A percentile compares a stretch with the other conserved stretches of the same genome.
phyloP scores from a whole-genome alignment of 1,140 invertebrate genomes.

The Atta colombica region DNA sequence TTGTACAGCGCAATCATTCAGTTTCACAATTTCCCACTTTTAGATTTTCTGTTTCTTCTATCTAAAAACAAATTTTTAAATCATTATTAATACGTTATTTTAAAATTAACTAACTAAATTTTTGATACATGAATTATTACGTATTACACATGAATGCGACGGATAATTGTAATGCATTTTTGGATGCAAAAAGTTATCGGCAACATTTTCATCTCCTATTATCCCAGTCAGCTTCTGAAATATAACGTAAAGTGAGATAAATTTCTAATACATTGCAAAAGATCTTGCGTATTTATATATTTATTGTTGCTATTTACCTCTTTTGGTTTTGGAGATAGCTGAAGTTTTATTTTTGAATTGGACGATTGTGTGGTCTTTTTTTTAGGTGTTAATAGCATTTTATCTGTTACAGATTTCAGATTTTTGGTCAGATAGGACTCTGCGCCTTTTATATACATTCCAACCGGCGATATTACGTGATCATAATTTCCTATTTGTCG shows the following conservation, averaged over 20 bases:
- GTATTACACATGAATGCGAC: constrained; percentile 33
- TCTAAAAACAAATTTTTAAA: constrained; percentile 31
- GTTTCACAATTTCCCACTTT: constrained; percentile 33
- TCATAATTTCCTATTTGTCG: constrained; percentile 59
- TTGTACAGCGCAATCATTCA: constrained; percentile 19
- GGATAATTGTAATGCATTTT: constrained; percentile 60
- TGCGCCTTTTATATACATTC: constrained; percentile 70
- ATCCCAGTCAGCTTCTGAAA: constrained; percentile 4
- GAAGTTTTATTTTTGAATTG: constrained; percentile 39
- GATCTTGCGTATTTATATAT: neutral
- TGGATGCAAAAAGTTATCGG: constrained; percentile 48
- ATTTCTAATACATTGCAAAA: constrained; percentile 1
- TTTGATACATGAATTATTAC: constrained; percentile 3
- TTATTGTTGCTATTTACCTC: constrained; percentile 33
- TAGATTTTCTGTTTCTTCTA: constrained; percentile 33
- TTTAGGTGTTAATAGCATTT: constrained; percentile 1
- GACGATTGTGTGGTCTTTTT: neutral
- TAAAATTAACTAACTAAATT: neutral
- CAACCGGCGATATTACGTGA: constrained; percentile 69
- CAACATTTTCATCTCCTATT: neutral
- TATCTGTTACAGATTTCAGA: constrained; percentile 48
- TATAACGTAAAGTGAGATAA: neutral
- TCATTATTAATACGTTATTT: neutral
- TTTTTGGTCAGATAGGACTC: constrained; percentile 67
- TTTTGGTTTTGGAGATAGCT: constrained; percentile 43